Evolutionary conservation across 2,888 invertebrate genomes (phyloP).

Genomic region (Nymphalis urticae): DNA sequence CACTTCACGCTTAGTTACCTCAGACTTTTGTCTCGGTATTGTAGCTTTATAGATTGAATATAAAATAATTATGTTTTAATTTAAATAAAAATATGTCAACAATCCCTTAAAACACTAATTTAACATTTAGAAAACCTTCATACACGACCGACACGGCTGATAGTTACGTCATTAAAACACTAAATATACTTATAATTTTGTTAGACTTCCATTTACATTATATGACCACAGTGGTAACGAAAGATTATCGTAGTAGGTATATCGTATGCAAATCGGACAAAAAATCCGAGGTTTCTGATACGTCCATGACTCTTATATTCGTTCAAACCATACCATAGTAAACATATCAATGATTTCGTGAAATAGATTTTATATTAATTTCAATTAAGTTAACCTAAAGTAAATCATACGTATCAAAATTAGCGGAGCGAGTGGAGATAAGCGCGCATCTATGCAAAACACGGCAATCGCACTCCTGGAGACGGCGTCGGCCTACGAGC

Average conservation of each 20-base stretch:
- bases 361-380: constrained; percentile 43
- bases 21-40: background rate
- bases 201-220: constrained; percentile 23
- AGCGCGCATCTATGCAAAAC: constrained; percentile 76
- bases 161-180: background rate
- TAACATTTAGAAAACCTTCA: background rate
- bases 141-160: constrained; percentile 1
- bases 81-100: no score
- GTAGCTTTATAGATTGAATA: no score
- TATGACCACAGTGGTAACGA: constrained; percentile 10
- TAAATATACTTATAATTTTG: constrained; percentile 7
- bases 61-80: no score
- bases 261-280: constrained; percentile 15
- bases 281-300: background rate
- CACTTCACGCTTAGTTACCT: background rate
- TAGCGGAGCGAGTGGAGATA: constrained; percentile 55
- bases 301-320: constrained; percentile 28
- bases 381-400: constrained; percentile 43
- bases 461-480: constrained; percentile 76
- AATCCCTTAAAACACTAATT: background rate
- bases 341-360: constrained; percentile 46
- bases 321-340: constrained; percentile 66
- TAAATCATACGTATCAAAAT: constrained; percentile 51
- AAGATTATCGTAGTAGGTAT: constrained; percentile 11
- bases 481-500: constrained; percentile 73